Evolutionary conservation across 2,888 invertebrate genomes (phyloP).

Genomic region (Callimorpha dominula): DNA sequence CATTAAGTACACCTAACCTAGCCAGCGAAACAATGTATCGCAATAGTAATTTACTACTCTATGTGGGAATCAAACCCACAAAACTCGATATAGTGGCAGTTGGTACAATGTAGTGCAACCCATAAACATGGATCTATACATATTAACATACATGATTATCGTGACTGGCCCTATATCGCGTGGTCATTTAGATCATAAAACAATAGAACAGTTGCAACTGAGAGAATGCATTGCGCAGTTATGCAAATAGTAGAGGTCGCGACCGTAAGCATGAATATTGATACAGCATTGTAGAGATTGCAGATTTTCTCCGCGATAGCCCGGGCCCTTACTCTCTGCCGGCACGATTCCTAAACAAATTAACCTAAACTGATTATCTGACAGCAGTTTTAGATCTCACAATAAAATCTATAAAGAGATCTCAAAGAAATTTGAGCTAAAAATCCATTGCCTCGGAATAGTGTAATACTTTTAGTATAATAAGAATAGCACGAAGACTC

Average conservation of each 20-base stretch:
- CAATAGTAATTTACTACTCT: neutral
- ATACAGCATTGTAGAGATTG: constrained; percentile 84
- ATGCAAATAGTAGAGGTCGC: constrained; percentile 85
- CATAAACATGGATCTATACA: constrained; percentile 63
- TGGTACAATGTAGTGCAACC: constrained; percentile 54
- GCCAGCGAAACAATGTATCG: neutral
- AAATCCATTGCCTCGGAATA: constrained; percentile 58
- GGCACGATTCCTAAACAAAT: constrained; percentile 80
- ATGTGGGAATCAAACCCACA: neutral
- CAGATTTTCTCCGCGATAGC: constrained; percentile 79
- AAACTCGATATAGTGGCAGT: neutral
- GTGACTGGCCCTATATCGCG: constrained; percentile 81
- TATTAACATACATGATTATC: constrained; percentile 81
- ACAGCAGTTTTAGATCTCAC: constrained; percentile 65
- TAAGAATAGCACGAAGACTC: constrained; percentile 67
- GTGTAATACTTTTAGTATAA: constrained; percentile 68
- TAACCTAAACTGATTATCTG: constrained; percentile 74
- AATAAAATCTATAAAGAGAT: constrained; percentile 49
- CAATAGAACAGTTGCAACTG: constrained; percentile 84
- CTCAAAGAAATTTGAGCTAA: constrained; percentile 58
- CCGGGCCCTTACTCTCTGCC: constrained; percentile 73
- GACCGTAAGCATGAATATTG: constrained; percentile 86
- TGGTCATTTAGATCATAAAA: constrained; percentile 86
- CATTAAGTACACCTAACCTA: neutral
- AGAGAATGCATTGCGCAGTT: constrained; percentile 83